Base-by-base conservation (phyloP, 2,113 vertebrate species). In the Corynorhinus townsendii region DNA sequence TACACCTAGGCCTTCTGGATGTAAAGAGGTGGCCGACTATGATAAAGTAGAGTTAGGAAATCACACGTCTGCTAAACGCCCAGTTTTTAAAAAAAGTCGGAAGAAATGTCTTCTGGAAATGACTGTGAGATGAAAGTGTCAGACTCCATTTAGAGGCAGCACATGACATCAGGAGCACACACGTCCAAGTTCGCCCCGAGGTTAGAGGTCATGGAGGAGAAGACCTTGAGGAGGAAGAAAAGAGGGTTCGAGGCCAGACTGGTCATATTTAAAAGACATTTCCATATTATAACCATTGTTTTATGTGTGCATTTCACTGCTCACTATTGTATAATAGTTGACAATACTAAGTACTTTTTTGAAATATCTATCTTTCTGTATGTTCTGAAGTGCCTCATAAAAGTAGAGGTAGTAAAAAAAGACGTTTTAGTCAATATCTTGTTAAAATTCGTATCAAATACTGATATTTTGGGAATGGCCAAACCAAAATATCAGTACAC, bases 351-450 rank as follows among this genome's bases (percentile, higher is more conserved):
- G 59, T 79, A 69, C 52, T 72, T 81, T 95, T 69, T 43, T 83
- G 6, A 85, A 72, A 59, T 59, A 66, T 22, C 40, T 33, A 62
- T 82, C 14, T 93, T 95, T 72, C 71, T 66, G 45, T 38, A 93
- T 95, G 35, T 88, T 92, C 94, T 93, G 26, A 96, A 96, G 94
- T 95, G 88, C 81, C 93, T 95, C 80, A 83, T 86, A 77, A 90
- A 92, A 89, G 54, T 96, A 93, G 69, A 82, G 22, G 17, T 77
- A 90, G 69, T 80, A 64, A 64, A 89, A 59, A 56, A 89, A n/a
- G 3, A 40, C 40, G 35, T 91, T 92, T 56, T 92, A 54, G 64
- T 94, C 76, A 92, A 85, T 94, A 75, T 26, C 17, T 93, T 64
- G 38, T 91, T 89, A 92, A 71, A 84, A 77, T 76, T 88, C 52